Conservation (phyloP, 2,888 invertebrate species). For the Zele albiditarsus region DNA sequence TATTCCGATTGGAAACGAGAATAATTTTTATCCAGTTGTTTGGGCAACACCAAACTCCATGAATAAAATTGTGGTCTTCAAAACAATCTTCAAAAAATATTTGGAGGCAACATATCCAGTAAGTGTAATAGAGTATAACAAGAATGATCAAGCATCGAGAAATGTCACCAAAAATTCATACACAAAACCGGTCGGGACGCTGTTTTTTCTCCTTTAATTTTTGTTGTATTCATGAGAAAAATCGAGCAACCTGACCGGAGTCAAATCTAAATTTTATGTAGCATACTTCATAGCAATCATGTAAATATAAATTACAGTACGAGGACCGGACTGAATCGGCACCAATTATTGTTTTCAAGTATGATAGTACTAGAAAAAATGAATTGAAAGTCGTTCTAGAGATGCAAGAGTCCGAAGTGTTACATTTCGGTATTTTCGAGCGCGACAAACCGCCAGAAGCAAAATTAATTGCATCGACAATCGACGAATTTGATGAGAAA, state of each 20-base stretch:
- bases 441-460: conserved; percentile 67
- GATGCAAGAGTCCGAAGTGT: conserved; percentile 63
- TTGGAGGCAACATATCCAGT: conserved; percentile 64
- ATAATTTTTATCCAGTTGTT: conserved; percentile 58
- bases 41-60: conserved; percentile 66
- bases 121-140: conserved; percentile 26
- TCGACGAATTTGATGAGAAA: conserved; percentile 64
- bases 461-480: conserved; percentile 62
- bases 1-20: conserved; percentile 56
- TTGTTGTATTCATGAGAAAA: too few species aligned
- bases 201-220: too few species aligned
- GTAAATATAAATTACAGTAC: conserved; percentile 55
- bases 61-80: conserved; percentile 64
- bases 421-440: conserved; percentile 69
- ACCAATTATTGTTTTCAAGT: conserved; percentile 69
- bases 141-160: not conserved
- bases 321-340: conserved; percentile 63
- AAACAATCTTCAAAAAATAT: conserved; percentile 65
- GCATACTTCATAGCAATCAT: not conserved
- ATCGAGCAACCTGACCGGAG: too few species aligned
- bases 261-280: too few species aligned
- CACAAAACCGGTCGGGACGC: too few species aligned
- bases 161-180: too few species aligned
- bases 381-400: conserved; percentile 66
- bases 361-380: conserved; percentile 65